Percentiles rank a stretch among this genome's conserved stretches.
phyloP scores from a whole-genome alignment of 2,113 vertebrate species.

The Garra rufa region DNA sequence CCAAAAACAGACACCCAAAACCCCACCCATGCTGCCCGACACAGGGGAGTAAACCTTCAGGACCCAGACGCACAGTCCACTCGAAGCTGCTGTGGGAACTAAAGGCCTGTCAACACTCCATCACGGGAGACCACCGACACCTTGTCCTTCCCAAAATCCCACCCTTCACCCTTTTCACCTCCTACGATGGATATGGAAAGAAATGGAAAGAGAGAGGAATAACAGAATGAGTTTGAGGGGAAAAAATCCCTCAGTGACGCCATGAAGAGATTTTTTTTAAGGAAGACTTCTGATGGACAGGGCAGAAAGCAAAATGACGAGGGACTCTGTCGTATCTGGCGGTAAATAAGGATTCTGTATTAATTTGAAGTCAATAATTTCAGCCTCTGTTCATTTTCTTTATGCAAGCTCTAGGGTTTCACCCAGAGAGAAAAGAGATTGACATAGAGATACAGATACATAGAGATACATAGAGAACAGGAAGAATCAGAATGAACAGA shows the following conservation, averaged over 20 bases:
- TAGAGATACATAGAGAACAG: slow-evolving; percentile 27
- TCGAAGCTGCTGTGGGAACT: slow-evolving; percentile 83
- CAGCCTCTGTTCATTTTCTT: slow-evolving; percentile 59
- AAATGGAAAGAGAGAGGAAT: slow-evolving; percentile 33
- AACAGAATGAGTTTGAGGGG: slow-evolving; percentile 10
- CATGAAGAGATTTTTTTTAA: slow-evolving; percentile 48
- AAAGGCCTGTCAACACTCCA: slow-evolving; percentile 50
- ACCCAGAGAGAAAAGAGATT: slow-evolving; percentile 36
- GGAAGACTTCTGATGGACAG: slow-evolving; percentile 42
- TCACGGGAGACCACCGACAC: slow-evolving; percentile 52
- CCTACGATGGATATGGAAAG: slow-evolving; percentile 40
- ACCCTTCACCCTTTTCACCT: slow-evolving; percentile 52
- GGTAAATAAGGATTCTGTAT: slow-evolving; percentile 62
- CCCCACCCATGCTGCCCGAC: slow-evolving; percentile 80
- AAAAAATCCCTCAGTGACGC: slow-evolving; percentile 42
- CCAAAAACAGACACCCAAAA: slow-evolving; percentile 86
- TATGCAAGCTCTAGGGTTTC: slow-evolving; percentile 54
- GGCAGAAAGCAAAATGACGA: slow-evolving; percentile 48
- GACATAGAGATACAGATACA: slow-evolving; percentile 30
- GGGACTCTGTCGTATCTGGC: slow-evolving; percentile 64
- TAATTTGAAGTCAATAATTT: slow-evolving; percentile 38
- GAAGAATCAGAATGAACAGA: neutral
- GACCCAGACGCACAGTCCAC: slow-evolving; percentile 79
- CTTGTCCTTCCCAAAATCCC: slow-evolving; percentile 47
- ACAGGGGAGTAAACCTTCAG: slow-evolving; percentile 82